Evolutionary conservation across 2,888 invertebrate species (phyloP), one percentile per base, ranked within the genome.

Genomic region (Drosophila siamana): DNA sequence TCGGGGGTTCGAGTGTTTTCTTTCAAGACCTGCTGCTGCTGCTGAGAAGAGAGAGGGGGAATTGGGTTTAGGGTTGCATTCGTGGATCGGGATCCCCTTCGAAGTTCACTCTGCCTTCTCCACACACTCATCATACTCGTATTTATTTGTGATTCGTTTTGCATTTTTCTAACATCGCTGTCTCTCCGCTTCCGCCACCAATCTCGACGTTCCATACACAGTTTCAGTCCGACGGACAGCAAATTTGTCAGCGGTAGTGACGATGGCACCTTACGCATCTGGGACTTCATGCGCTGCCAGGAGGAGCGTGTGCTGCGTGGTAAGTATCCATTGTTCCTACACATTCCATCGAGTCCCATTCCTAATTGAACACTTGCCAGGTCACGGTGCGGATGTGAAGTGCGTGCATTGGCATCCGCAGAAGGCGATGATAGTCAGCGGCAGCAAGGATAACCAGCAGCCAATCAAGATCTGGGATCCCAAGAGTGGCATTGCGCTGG

Each of bases 351-450:
- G 7, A 0, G 11, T 38, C 15, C 6, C 36, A 38, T 13, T 6
- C 26, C n/a, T 7, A 11, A 15, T 44, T 60, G 13, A 8, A 19
- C 19, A 19, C 19, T 52, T 7, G 3, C 3, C 4, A 95, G 97
- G 99, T 80, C 99, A 99, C 92, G 99, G 99, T 85, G 98, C 99
- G 24, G 99, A 99, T 93, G 99, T 99, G 0, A 99, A 99, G 93
- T 98, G 99, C 93, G 98, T 99, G 5, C 99, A 99, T 92, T 99
- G 99, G 99, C 99, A 99, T 94, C 99, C 99, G 0, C 97, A 97
- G 88, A 99, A 99, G 93, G 96, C 97, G 66, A 94, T 99, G 50
- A 96, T 99, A 83, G 98, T 98, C 40, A 99, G 99, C 2, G 99
- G 99, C 13, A 99, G 99, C 92, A 99, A 99, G 93, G 99, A 99